These are phyloP conservation scores for Sebastes variabilis DNA, from an alignment of 2,797 vertebrate species.

Conservation along the genomic window DNA sequence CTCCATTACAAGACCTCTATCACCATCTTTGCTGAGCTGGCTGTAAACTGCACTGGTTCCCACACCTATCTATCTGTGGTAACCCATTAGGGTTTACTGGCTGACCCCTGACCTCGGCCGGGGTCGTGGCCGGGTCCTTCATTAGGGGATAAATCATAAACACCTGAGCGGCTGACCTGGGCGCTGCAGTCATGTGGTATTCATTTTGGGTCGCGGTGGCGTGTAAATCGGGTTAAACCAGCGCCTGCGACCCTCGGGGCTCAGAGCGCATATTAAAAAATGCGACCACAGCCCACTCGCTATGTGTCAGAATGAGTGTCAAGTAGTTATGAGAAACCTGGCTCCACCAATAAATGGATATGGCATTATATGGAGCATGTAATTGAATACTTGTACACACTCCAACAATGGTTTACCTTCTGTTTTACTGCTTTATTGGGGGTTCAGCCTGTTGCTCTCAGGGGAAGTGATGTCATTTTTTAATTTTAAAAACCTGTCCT, in stretches of 20 bases:
- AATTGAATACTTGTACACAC: constrained; percentile 51
- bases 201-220: constrained; percentile 71
- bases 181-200: constrained; percentile 75
- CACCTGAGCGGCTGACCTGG: constrained; percentile 78
- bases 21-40: constrained; percentile 13
- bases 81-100: constrained; percentile 79
- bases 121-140: constrained; percentile 76
- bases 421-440: constrained; percentile 21
- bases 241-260: constrained; percentile 75
- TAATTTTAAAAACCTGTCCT: background rate
- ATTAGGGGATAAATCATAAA: constrained; percentile 83
- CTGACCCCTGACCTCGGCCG: constrained; percentile 66
- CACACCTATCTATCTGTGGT: constrained; percentile 71
- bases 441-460: background rate
- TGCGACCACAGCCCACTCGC: constrained; percentile 63
- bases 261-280: constrained; percentile 76
- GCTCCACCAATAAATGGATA: constrained; percentile 35
- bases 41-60: constrained; percentile 62
- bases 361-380: constrained; percentile 51
- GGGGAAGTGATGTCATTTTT: background rate
- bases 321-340: constrained; percentile 41
- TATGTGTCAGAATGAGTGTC: constrained; percentile 47
- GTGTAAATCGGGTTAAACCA: constrained; percentile 82
- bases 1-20: background rate
- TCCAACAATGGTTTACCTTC: constrained; percentile 27